phyloP scores from a whole-genome alignment of 1,140 invertebrate genomes.

The Trissolcus basalis region DNA sequence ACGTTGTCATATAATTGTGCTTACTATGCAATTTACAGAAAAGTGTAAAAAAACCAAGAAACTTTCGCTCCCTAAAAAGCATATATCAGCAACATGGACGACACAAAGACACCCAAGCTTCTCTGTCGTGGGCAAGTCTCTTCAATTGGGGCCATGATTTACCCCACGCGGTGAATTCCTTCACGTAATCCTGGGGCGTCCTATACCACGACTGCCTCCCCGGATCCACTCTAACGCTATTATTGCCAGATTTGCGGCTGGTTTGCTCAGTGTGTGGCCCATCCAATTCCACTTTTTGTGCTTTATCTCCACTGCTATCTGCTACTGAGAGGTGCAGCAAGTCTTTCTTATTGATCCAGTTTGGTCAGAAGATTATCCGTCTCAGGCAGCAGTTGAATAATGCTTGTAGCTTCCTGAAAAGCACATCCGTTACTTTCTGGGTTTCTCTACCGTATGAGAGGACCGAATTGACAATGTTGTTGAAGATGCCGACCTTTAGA shows the following conservation, averaged over 20 bases:
- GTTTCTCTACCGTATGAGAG: constrained; percentile 13
- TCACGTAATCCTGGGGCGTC: constrained; percentile 2
- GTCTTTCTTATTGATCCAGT: constrained; percentile 14
- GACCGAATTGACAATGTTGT: constrained; percentile 10
- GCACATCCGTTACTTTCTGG: constrained; percentile 1
- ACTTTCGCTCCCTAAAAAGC: constrained; percentile 11
- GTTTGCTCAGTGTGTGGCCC: constrained; percentile 14
- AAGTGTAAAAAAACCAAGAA: too few relatives aligned
- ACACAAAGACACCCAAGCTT: neutral
- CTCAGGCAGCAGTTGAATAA: constrained; percentile 13
- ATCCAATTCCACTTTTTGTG: constrained; percentile 13
- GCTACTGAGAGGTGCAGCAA: constrained; percentile 8
- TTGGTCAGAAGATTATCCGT: constrained; percentile 16
- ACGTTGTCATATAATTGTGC: too few relatives aligned
- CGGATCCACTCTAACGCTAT: constrained; percentile 9
- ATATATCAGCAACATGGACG: constrained; percentile 9
- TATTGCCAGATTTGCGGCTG: neutral
- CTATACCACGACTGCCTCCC: constrained; percentile 6
- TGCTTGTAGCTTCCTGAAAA: constrained; percentile 1
- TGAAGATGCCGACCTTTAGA: constrained; percentile 10
- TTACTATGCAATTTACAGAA: too few relatives aligned
- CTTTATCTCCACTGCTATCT: constrained; percentile 8
- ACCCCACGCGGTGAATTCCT: neutral
- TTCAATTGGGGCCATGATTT: constrained; percentile 16
- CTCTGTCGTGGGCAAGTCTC: constrained; percentile 12